Base-by-base conservation (phyloP, 2,888 invertebrate species). In the Embidobia sp. region DNA sequence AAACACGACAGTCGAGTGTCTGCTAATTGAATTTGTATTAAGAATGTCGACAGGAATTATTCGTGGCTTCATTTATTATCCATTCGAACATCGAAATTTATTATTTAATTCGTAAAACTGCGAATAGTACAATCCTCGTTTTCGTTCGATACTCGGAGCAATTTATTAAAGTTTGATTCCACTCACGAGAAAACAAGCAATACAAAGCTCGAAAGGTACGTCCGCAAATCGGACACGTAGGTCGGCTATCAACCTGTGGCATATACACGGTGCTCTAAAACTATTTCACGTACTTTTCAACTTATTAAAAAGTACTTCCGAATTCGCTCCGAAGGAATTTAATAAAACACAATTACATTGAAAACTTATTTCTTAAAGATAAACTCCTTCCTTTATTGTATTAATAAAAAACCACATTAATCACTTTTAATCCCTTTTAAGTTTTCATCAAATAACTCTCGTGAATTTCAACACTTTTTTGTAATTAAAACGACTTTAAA, bases 161-260 rank as follows among this genome's bases (percentile, higher is more conserved):
- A 75, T 61, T 53, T 75, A 75, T 75, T 67, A 75, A 75, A 67
- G 74, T 75, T 75, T 75, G 61, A 75, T 75, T 75, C 67, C 55
- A 48, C 67, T 75, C 67, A 53, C 67, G 67, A 67, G 74, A 61
- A 67, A 74, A 74, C 74, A 74, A 61, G 66, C 74, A 67, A 74
- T 74, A 74, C 74, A 67, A 74, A 74, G 66, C 67, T 74, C 61
- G 66, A 66, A 74, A 74, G 74, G 67, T 61, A 75, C 61, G 61
- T 63, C 74, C 67, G 67, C 74, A 75, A 75, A 75, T 75, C 74
- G 67, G 67, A 67, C 74, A 75, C 67, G 74, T 75, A 75, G 53
- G 51, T 57, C 64, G 69, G 49, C 29, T 75, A 75, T 75, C 75
- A 75, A 75, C 75, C 69, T 75, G 75, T 69, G 37, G 75, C 69